These are phyloP conservation scores for Alouatta palliata DNA, from an alignment of 2,113 vertebrate genomes.

Conservation along the genomic window DNA sequence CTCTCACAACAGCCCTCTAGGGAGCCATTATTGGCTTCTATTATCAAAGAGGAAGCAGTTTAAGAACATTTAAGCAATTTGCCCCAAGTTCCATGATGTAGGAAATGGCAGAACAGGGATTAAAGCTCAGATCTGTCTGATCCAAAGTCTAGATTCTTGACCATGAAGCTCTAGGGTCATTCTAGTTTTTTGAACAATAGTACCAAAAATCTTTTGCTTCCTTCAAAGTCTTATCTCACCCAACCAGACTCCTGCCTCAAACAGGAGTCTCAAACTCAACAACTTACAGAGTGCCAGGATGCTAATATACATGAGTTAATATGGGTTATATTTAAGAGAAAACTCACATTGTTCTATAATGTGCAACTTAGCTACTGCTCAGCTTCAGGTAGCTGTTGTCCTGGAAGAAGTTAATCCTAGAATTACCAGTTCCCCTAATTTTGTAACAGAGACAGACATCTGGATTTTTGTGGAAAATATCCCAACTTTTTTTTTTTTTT, in stretches of 20 bases:
- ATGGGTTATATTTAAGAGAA: not conserved
- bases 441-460: slow-evolving; percentile 33
- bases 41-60: not conserved
- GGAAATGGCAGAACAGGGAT: not conserved
- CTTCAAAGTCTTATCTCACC: slow-evolving; percentile 1
- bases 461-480: slow-evolving; percentile 17
- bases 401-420: not conserved
- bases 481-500: not conserved
- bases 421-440: not conserved
- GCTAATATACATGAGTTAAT: not conserved
- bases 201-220: slow-evolving; percentile 1
- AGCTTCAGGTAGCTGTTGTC: not conserved
- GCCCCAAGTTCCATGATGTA: not conserved
- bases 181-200: not conserved
- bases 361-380: not conserved
- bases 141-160: slow-evolving; percentile 45
- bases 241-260: not conserved
- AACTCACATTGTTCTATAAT: not conserved
- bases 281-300: not conserved
- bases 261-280: slow-evolving; percentile 9
- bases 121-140: not conserved
- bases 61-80: slow-evolving; percentile 29
- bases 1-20: not conserved
- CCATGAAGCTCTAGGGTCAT: not conserved
- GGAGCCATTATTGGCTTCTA: not conserved